These are phyloP conservation scores for Timema cristinae DNA, from an alignment of 2,888 invertebrate species.

Conservation along the genomic window DNA sequence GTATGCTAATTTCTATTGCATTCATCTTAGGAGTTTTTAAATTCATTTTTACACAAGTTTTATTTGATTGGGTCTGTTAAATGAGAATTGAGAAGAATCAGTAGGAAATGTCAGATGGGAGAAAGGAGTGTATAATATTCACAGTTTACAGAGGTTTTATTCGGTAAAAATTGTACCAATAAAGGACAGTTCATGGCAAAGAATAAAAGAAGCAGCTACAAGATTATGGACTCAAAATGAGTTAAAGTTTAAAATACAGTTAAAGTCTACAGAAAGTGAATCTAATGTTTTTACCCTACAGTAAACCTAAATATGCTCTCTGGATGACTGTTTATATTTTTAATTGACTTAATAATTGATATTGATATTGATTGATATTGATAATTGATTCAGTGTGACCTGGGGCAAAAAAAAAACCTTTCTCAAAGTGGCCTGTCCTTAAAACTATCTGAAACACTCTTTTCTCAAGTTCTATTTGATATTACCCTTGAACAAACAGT, in stretches of 20 bases:
- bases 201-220: slow-evolving; percentile 14
- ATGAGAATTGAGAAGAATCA: background rate
- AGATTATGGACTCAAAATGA: slow-evolving; percentile 12
- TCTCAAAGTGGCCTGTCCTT: slow-evolving; percentile 9
- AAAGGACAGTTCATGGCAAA: slow-evolving; percentile 7
- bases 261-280: background rate
- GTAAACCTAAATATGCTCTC: slow-evolving; percentile 5
- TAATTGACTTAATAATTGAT: background rate
- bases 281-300: background rate
- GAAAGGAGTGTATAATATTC: slow-evolving; percentile 2
- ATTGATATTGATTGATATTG: no score
- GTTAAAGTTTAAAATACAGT: background rate
- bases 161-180: slow-evolving; percentile 2
- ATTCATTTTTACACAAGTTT: background rate
- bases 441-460: slow-evolving; percentile 1
- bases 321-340: slow-evolving; percentile 13
- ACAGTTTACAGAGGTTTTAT: background rate
- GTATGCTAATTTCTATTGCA: background rate
- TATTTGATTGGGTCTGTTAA: background rate
- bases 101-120: background rate
- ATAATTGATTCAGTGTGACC: slow-evolving; percentile 14
- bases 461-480: background rate
- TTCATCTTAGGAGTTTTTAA: background rate
- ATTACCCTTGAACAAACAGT: background rate
- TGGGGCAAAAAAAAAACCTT: slow-evolving; percentile 4